Conservation (phyloP, 2,113 vertebrate species). For the Spea bombifrons region DNA sequence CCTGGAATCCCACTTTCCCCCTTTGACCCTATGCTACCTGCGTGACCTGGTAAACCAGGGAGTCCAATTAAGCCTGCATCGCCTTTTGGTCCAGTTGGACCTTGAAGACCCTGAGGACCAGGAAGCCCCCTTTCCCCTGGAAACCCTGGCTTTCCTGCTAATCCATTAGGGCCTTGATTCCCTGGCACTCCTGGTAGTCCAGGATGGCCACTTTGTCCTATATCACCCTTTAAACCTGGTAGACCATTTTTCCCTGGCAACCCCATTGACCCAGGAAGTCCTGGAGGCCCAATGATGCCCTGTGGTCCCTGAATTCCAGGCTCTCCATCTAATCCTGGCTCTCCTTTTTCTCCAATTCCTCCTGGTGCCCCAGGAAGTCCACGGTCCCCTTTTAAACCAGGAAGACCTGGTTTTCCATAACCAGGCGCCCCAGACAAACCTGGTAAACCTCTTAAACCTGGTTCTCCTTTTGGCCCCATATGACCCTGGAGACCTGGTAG, state of each 20-base stretch:
- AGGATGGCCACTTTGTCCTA: constrained; percentile 80
- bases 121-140: constrained; percentile 86
- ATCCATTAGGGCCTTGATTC: constrained; percentile 81
- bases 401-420: constrained; percentile 87
- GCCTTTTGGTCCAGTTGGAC: constrained; percentile 89
- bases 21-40: constrained; percentile 75
- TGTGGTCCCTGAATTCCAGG: constrained; percentile 76
- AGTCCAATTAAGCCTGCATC: constrained; percentile 82
- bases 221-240: constrained; percentile 82
- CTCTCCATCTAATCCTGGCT: constrained; percentile 77
- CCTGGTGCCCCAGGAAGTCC: constrained; percentile 82
- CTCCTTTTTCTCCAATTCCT: constrained; percentile 81
- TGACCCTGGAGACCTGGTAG: constrained; percentile 78
- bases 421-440: constrained; percentile 83
- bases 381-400: constrained; percentile 85
- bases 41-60: constrained; percentile 81
- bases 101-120: constrained; percentile 76
- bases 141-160: constrained; percentile 81
- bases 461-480: constrained; percentile 82
- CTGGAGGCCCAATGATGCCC: constrained; percentile 78
- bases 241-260: constrained; percentile 88
- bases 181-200: constrained; percentile 85
- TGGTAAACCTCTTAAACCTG: constrained; percentile 75
- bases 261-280: constrained; percentile 86
- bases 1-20: constrained; percentile 84